Base-by-base conservation (phyloP, 2,888 invertebrate genomes). In the Julus scanicus region DNA sequence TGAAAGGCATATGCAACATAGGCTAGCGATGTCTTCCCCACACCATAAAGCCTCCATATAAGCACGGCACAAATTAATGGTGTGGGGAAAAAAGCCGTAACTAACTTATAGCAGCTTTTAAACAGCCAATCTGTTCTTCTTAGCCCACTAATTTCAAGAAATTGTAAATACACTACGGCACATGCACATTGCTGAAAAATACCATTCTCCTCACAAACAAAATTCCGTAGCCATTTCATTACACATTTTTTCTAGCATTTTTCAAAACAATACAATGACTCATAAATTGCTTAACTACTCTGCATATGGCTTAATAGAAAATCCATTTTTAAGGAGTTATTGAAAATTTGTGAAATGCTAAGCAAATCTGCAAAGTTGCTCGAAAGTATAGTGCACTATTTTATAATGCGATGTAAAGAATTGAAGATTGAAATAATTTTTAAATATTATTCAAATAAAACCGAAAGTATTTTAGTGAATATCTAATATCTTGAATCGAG, bases 61-160 rank as follows among this genome's bases (percentile, higher is more conserved):
- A 13, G 80, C 80, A 80, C 80, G 80, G 37, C 80, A 80, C 80
- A 80, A 80, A 80, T 80, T 80, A 80, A 80, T 80, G 80, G 37
- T 15, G 80, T 9, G 37, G 80, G n/a, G 80, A 37, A 80, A 71
- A 80, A 53, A 37, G 29, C 29, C 80, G 37, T 80, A 80, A 80
- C 80, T 5, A 11, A 80, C 80, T 37, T 37, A 80, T 37, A 37
- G 80, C 80, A 80, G 80, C 80, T 80, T 80, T 37, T 13, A 15
- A 80, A 80, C 37, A 39, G 80, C 37, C 80, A 80, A 80, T 80
- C 37, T 80, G 29, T 80, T 80, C 37, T 37, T 15, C 80, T 80
- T 80, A 37, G 37, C 15, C 80, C 80, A 37, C 37, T 80, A 80
- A 80, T 80, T 80, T 80, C 11, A 15, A 29, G 80, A 80, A 13